Conservation (phyloP, 2,797 vertebrate species). For the Prionace glauca region DNA sequence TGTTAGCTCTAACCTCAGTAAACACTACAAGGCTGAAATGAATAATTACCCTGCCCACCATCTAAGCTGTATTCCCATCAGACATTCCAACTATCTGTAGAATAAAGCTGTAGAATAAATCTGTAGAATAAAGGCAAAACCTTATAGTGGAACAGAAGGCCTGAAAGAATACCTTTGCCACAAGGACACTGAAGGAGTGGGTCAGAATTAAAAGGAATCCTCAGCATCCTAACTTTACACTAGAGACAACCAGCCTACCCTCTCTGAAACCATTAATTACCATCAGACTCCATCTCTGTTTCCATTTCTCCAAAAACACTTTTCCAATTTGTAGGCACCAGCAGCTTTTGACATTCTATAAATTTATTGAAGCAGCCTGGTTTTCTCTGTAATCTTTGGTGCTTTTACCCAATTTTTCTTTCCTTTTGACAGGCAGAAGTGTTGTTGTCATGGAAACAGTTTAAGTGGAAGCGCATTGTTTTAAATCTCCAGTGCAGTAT, state of each 20-base stretch:
- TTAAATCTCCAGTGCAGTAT: background rate
- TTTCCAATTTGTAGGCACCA: background rate
- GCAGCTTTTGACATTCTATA: background rate
- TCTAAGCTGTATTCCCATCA: too few relatives aligned
- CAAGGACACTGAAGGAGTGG: background rate
- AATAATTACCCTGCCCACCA: too few relatives aligned
- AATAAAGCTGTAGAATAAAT: too few relatives aligned
- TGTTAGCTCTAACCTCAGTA: too few relatives aligned
- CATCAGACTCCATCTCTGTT: background rate
- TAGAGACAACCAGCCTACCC: background rate
- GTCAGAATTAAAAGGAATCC: background rate
- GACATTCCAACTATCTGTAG: too few relatives aligned
- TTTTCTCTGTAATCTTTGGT: background rate
- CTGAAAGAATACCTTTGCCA: background rate
- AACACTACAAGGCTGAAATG: too few relatives aligned
- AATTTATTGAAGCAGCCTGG: background rate
- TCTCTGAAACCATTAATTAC: background rate
- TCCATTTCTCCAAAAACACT: background rate
- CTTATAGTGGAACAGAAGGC: background rate
- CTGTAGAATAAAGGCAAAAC: background rate
- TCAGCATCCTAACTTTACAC: background rate
- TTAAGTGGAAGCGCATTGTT: background rate
- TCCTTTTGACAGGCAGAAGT: background rate
- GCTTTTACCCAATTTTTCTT: background rate
- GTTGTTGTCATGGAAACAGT: background rate